Percentiles rank a stretch among this genome's conserved stretches.
Conservation (phyloP, 2,888 invertebrate genomes). For the Galerucella calmariensis region DNA sequence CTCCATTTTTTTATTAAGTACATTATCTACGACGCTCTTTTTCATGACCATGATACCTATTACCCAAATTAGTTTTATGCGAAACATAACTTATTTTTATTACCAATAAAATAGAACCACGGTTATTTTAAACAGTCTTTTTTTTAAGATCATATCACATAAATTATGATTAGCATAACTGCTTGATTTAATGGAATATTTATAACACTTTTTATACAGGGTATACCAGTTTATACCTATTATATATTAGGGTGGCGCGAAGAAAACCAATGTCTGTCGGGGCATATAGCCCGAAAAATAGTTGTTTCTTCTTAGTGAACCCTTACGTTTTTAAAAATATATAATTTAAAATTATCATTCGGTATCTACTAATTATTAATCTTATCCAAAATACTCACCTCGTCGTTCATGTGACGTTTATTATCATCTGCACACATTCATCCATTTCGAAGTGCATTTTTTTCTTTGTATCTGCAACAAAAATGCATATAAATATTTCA, state of each 20-base stretch:
- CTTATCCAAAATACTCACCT: background rate
- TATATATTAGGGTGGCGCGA: too few relatives aligned
- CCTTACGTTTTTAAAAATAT: too few relatives aligned
- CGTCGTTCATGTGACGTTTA: background rate
- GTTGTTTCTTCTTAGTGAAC: too few relatives aligned
- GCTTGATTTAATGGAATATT: too few relatives aligned
- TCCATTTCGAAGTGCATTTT: background rate
- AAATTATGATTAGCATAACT: too few relatives aligned
- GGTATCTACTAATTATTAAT: too few relatives aligned
- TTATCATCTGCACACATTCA: background rate
- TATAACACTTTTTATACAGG: too few relatives aligned
- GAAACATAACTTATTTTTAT: slow-evolving; percentile 20
- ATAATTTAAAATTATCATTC: too few relatives aligned
- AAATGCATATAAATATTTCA: background rate
- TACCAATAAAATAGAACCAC: slow-evolving; percentile 14
- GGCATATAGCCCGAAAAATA: too few relatives aligned
- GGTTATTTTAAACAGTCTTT: background rate
- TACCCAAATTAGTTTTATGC: background rate
- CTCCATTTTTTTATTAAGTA: background rate
- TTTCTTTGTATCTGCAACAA: background rate
- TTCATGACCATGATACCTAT: background rate
- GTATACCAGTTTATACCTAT: too few relatives aligned
- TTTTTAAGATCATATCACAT: background rate
- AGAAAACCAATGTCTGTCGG: too few relatives aligned
- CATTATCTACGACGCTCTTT: background rate